Percentiles rank a stretch among this genome's conserved stretches.
These are phyloP conservation scores for Austrolebias charrua DNA, from an alignment of 2,797 vertebrate genomes.

Conservation along the genomic window DNA sequence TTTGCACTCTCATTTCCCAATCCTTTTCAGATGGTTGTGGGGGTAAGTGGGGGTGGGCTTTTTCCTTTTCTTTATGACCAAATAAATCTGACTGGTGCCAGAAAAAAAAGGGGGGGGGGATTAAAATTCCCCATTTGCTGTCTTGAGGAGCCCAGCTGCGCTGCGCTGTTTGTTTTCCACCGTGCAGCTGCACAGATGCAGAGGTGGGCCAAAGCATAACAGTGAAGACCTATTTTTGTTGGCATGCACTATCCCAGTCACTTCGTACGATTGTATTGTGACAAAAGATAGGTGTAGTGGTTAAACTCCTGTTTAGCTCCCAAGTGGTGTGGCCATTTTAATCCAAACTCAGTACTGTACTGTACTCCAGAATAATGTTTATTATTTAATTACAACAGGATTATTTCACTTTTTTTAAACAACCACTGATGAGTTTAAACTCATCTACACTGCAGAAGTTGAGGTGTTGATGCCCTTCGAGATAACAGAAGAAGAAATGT, in stretches of 20 bases:
- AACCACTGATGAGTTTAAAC: conserved; percentile 17
- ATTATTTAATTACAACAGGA: conserved; percentile 2
- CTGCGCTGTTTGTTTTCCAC: conserved; percentile 78
- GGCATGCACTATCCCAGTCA: conserved; percentile 62
- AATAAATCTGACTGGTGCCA: conserved; percentile 82
- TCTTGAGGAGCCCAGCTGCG: conserved; percentile 84
- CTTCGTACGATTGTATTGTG: conserved; percentile 66
- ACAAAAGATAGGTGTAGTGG: conserved; percentile 54
- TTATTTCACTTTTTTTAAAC: conserved; percentile 23
- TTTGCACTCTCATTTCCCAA: conserved; percentile 67
- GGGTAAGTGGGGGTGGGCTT: conserved; percentile 38
- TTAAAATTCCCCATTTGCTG: conserved; percentile 84
- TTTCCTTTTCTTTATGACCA: conserved; percentile 78
- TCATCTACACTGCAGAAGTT: conserved; percentile 15
- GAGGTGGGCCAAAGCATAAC: conserved; percentile 72
- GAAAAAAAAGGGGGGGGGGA: conserved; percentile 70
- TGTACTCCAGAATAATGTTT: not conserved
- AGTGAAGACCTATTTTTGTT: conserved; percentile 76
- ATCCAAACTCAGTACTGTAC: no score
- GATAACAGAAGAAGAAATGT: conserved; percentile 65
- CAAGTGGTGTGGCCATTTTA: not conserved
- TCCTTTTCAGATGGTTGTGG: conserved; percentile 66
- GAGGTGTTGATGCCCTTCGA: conserved; percentile 25
- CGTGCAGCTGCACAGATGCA: conserved; percentile 74
- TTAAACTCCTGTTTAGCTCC: conserved; percentile 40